Evolutionary conservation across 2,797 vertebrate genomes (phyloP).

Genomic region (Gymnoscopelus microlampas): DNA sequence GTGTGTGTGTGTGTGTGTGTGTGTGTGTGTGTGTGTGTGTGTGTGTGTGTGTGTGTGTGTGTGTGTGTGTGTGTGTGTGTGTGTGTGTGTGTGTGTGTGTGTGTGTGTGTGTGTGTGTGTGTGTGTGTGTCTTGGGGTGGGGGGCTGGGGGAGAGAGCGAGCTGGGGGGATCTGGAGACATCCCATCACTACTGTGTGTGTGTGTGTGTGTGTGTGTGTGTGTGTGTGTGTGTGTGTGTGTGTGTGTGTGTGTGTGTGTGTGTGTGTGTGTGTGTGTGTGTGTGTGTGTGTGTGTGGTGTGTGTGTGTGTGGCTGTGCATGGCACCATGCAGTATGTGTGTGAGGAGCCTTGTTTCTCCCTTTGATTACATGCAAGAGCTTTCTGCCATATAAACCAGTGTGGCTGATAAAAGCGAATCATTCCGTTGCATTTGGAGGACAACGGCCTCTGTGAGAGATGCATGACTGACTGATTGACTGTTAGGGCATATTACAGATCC

Average conservation of each 20-base stretch:
- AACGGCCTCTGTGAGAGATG: conserved; percentile 68
- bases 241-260: conserved; percentile 31
- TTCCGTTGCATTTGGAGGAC: conserved; percentile 70
- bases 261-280: conserved; percentile 21
- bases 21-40: neutral
- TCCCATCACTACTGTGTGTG: too few relatives aligned
- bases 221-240: conserved; percentile 11
- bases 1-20: conserved; percentile 1
- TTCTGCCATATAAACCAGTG: conserved; percentile 62
- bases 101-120: conserved; percentile 20
- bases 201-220: neutral
- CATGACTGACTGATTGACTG: conserved; percentile 51
- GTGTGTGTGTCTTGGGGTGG: too few relatives aligned
- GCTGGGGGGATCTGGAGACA: too few relatives aligned
- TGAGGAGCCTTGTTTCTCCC: conserved; percentile 53
- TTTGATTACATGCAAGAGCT: conserved; percentile 68
- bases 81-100: neutral
- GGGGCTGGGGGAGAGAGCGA: too few relatives aligned
- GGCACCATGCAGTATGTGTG: conserved; percentile 54
- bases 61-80: neutral
- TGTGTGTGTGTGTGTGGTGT: conserved; percentile 32
- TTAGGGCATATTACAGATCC: neutral
- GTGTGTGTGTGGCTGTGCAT: neutral
- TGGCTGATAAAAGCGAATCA: conserved; percentile 71
- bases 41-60: conserved; percentile 9